Evolutionary conservation across 1,140 invertebrate species (phyloP).

Genomic region (Heterodera carotae): DNA sequence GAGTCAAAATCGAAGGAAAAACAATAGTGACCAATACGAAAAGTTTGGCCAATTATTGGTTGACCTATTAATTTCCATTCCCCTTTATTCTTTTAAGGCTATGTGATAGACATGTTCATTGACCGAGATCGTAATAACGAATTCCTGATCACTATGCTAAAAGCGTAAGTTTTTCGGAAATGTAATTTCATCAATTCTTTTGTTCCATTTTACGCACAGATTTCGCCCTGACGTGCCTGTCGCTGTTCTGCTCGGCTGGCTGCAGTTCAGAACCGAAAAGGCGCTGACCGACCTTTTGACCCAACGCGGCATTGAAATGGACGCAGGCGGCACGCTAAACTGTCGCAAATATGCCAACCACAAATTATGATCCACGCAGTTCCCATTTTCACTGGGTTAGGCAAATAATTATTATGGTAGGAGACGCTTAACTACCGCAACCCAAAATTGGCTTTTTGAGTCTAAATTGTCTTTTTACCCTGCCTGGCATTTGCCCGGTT

Average conservation of each 20-base stretch:
- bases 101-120: slow-evolving; percentile 95
- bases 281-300: slow-evolving; percentile 19
- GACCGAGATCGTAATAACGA: slow-evolving; percentile 84
- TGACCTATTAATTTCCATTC: too few species aligned
- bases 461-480: too few species aligned
- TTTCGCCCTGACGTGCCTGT: slow-evolving; percentile 86
- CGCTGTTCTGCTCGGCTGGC: slow-evolving; percentile 67
- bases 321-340: slow-evolving; percentile 33
- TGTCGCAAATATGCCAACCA: slow-evolving; percentile 34
- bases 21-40: too few species aligned
- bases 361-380: too few species aligned
- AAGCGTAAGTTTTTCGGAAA: slow-evolving; percentile 85
- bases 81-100: slow-evolving; percentile 64
- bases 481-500: too few species aligned
- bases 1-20: too few species aligned
- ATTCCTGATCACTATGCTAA: slow-evolving; percentile 86
- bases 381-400: too few species aligned
- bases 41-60: too few species aligned
- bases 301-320: slow-evolving; percentile 27
- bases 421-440: too few species aligned
- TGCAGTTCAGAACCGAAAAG: slow-evolving; percentile 50
- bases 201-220: slow-evolving; percentile 71
- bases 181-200: neutral
- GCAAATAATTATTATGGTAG: too few species aligned
- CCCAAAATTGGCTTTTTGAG: too few species aligned